Percentiles rank a stretch among this genome's conserved stretches.
phyloP scores from a whole-genome alignment of 2,888 invertebrate species.

The Tiliacea aurago region DNA sequence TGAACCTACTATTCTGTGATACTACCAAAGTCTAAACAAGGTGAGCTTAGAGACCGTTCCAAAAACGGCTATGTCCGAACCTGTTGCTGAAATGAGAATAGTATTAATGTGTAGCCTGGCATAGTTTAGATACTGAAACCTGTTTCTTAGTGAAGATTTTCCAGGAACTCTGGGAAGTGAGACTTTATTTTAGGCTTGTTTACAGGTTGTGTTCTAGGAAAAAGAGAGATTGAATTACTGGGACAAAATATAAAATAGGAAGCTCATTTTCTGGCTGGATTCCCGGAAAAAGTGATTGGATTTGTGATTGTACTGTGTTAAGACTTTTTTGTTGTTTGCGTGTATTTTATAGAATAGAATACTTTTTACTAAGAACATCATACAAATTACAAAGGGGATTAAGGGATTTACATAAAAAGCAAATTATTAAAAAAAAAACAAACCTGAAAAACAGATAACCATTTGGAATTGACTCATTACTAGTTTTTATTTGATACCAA shows the following conservation, averaged over 20 bases:
- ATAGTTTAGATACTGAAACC: conserved; percentile 30
- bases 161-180: background rate
- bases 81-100: conserved; percentile 52
- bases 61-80: conserved; percentile 45
- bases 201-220: background rate
- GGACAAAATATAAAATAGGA: background rate
- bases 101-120: conserved; percentile 34
- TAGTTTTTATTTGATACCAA: no score
- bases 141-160: conserved; percentile 21
- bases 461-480: no score
- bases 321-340: background rate
- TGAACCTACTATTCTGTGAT: background rate
- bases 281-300: background rate
- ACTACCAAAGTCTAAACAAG: conserved; percentile 36
- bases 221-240: background rate
- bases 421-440: no score
- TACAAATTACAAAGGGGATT: background rate
- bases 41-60: conserved; percentile 29
- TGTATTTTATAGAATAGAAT: background rate
- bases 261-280: background rate
- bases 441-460: no score
- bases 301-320: background rate
- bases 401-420: no score
- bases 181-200: background rate
- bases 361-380: no score